A percentile compares a stretch with the other conserved stretches of the same genome.
Evolutionary conservation across 2,113 vertebrate species (phyloP).

Genomic region (Dicentrarchus labrax): DNA sequence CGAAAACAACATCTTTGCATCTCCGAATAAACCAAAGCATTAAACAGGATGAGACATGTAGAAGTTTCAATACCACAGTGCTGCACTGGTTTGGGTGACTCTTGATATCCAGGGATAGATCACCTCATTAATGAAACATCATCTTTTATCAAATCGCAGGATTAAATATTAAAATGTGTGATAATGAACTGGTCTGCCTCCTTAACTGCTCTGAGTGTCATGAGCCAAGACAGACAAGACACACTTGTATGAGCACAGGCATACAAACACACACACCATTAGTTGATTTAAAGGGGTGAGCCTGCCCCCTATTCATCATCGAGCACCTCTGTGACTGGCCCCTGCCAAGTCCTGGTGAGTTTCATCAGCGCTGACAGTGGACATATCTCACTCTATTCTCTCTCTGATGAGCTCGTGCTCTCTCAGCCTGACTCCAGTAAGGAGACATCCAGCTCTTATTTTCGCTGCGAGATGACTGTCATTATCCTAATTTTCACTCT

Average conservation of each 20-base stretch:
- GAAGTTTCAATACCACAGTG: conserved; percentile 36
- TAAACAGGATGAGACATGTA: conserved; percentile 13
- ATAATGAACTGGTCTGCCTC: conserved; percentile 76
- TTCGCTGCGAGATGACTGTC: conserved; percentile 56
- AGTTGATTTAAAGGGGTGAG: conserved; percentile 53
- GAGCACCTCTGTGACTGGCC: conserved; percentile 48
- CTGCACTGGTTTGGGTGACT: conserved; percentile 48
- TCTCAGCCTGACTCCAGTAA: conserved; percentile 52
- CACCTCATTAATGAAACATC: conserved; percentile 80
- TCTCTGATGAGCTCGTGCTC: conserved; percentile 56
- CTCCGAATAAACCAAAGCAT: conserved; percentile 9
- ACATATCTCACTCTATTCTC: conserved; percentile 58
- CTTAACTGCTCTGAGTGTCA: conserved; percentile 54
- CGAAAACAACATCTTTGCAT: conserved; percentile 16
- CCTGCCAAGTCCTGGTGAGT: conserved; percentile 53
- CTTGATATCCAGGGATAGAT: conserved; percentile 71
- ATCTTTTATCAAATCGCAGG: conserved; percentile 76
- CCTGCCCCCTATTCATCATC: conserved; percentile 57
- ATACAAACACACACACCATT: conserved; percentile 35
- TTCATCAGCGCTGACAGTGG: conserved; percentile 62
- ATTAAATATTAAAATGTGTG: conserved; percentile 83
- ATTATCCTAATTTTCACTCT: conserved; percentile 67
- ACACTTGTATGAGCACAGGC: conserved; percentile 20
- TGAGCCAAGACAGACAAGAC: conserved; percentile 42
- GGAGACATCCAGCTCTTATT: conserved; percentile 56